phyloP scores from a whole-genome alignment of 2,888 invertebrate species.

The Exocentrus adspersus region DNA sequence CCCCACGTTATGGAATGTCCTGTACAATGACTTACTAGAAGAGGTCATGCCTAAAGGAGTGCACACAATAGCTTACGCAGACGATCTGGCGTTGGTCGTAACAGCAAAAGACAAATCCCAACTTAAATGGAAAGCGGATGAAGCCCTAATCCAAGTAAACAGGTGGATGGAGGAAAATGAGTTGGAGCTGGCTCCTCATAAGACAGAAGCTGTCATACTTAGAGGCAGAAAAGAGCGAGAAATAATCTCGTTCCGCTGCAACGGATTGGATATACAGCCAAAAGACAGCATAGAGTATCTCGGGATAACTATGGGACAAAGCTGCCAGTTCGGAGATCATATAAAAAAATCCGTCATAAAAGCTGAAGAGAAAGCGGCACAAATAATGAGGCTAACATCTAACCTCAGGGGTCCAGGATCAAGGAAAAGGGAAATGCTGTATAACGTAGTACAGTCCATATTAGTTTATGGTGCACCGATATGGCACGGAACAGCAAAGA shows the following conservation, averaged over 20 bases:
- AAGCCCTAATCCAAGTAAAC: no score
- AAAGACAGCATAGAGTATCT: no score
- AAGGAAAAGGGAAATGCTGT: neutral
- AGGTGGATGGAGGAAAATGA: no score
- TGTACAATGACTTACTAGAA: slow-evolving; percentile 8
- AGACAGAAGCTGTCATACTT: no score
- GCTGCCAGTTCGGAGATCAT: neutral
- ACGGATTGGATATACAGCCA: no score
- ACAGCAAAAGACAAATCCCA: neutral
- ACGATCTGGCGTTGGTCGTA: slow-evolving; percentile 1
- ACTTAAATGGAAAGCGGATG: neutral
- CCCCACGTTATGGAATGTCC: slow-evolving; percentile 9
- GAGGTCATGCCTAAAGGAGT: neutral
- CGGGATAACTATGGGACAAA: no score
- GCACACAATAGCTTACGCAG: slow-evolving; percentile 4
- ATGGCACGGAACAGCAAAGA: neutral
- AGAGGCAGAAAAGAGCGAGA: no score
- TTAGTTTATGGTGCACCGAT: slow-evolving; percentile 1
- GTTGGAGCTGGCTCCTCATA: no score
- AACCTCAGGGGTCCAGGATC: slow-evolving; percentile 2
- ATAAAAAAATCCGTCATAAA: neutral
- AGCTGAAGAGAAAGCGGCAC: neutral
- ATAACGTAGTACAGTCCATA: neutral
- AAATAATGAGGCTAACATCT: neutral
- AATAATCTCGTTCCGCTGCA: no score